Percentiles rank a stretch among this genome's conserved stretches.
These are phyloP conservation scores for Halictus quadricinctus DNA, from an alignment of 2,888 invertebrate genomes.

Conservation along the genomic window DNA sequence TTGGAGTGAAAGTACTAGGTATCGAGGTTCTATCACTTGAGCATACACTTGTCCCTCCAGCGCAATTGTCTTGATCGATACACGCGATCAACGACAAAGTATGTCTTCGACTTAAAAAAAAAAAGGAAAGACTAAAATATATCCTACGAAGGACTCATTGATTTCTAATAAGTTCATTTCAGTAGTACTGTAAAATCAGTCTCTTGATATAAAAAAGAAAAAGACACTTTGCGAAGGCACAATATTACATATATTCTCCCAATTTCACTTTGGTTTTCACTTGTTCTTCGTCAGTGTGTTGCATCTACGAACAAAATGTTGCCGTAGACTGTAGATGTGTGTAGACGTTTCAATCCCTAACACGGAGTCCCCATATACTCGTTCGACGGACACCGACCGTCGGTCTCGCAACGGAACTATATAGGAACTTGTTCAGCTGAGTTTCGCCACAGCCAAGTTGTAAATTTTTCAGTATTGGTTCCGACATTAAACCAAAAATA, in stretches of 20 bases:
- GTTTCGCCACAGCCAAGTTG: slow-evolving; percentile 84
- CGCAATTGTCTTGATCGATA: not conserved
- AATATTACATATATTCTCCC: slow-evolving; percentile 40
- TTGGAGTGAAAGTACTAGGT: not conserved
- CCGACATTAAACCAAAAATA: slow-evolving; percentile 91
- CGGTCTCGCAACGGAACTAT: slow-evolving; percentile 94
- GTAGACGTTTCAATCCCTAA: slow-evolving; percentile 87
- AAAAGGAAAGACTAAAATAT: not conserved
- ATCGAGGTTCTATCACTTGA: not conserved
- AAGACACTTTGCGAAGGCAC: slow-evolving; percentile 51
- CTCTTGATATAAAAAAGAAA: slow-evolving; percentile 39
- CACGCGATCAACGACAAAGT: not conserved
- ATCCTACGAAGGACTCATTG: slow-evolving; percentile 19
- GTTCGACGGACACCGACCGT: slow-evolving; percentile 94
- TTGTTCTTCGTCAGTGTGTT: slow-evolving; percentile 12
- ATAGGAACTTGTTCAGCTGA: slow-evolving; percentile 89
- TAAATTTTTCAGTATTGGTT: slow-evolving; percentile 82
- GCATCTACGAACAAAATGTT: slow-evolving; percentile 3
- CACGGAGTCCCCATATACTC: slow-evolving; percentile 94
- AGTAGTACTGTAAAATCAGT: slow-evolving; percentile 49
- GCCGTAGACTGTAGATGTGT: not conserved
- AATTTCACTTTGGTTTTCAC: slow-evolving; percentile 59
- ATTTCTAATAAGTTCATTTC: slow-evolving; percentile 4
- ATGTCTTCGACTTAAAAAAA: not conserved
- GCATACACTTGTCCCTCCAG: not conserved